Evolutionary conservation across 2,888 invertebrate species (phyloP), one percentile per base, ranked within the genome.

Genomic region (Iphiclides podalirius): DNA sequence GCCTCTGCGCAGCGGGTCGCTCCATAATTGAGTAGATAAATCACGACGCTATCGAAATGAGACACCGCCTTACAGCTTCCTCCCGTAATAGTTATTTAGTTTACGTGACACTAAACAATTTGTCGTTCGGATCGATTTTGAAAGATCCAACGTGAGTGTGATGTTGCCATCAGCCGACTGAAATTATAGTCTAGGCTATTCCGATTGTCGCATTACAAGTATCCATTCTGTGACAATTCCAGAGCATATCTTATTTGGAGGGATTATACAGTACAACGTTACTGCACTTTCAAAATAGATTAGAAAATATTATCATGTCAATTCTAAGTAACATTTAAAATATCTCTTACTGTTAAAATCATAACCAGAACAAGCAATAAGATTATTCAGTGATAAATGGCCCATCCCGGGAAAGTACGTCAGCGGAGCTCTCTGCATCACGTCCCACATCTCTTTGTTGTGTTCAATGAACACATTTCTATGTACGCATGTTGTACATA

Each of bases 21-120:
- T 63, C 54, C 66, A 64, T 81, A 80, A 85, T 85, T 84, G 83
- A 75, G 70, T 59, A 64, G 72, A 81, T 85, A 85, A 85, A 85
- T 85, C 85, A 79, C 58, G 62, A 38, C 48, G 55, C 66, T 72
- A 72, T 76, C 72, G 75, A 75, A 82, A 80, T 77, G 71, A 79
- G 77, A 78, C 70, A 74, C 58, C 55, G 52, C 54, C 52, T 55
- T 33, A 41, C 53, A 43, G 50, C 45, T 44, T 44, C 34, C 45
- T 40, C 34, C 15, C 16, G 35, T 45, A 50, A 50, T 45, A 50
- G 50, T 44, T 50, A 50, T 50, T 50, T 50, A 45, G 45, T 50
- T 50, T 49, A 49, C 49, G 49, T 44, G 43, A 43, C 34, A 44
- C 34, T 34, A 49, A 34, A 44, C 39, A 49, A 49, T 49, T 43